Evolutionary conservation across 2,888 invertebrate genomes (phyloP).

Genomic region (Myopa testacea): DNA sequence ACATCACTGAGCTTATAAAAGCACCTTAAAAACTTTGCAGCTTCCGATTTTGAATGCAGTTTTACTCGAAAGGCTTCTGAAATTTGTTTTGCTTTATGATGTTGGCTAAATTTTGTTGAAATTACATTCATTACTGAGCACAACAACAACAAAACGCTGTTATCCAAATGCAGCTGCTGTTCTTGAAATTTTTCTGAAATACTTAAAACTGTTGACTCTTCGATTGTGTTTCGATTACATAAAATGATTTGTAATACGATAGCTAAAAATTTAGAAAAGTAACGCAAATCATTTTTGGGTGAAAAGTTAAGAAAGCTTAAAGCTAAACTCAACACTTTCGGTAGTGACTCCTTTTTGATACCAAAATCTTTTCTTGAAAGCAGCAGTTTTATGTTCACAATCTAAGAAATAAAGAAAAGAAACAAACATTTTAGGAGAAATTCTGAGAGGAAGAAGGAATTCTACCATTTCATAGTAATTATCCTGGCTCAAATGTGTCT

Average conservation of each 20-base stretch:
- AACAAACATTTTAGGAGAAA: not conserved
- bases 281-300: not conserved
- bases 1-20: not conserved
- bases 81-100: not conserved
- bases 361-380: not conserved
- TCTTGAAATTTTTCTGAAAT: not conserved
- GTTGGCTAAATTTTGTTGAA: not conserved
- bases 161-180: not conserved
- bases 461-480: constrained; percentile 55
- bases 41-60: not conserved
- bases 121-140: not conserved
- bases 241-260: not conserved
- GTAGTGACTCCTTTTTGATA: not conserved
- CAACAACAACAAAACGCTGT: not conserved
- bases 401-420: not conserved
- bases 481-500: constrained; percentile 21
- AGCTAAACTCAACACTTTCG: not conserved
- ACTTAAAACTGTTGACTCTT: not conserved
- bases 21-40: not conserved
- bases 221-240: not conserved
- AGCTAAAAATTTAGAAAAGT: not conserved
- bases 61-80: not conserved
- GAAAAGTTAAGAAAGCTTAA: not conserved
- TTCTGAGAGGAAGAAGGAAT: not conserved
- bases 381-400: not conserved